phyloP scores from a whole-genome alignment of 1,140 invertebrate genomes.

The Apis mellifera region Amel_HAv3.1 CM009931.2:22306001-22306500 shows the following conservation, averaged over 20 bases:
- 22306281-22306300: constrained; percentile 35
- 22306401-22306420: constrained; percentile 59
- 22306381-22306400: constrained; percentile 53
- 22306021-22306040: background rate
- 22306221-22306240: background rate
- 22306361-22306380: constrained; percentile 60
- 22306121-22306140: background rate
- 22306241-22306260: constrained; percentile 16
- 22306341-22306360: constrained; percentile 41
- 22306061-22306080: background rate
- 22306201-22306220: background rate
- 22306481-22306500: constrained; percentile 35
- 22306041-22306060: background rate
- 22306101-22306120: background rate
- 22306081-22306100: background rate
- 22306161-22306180: constrained; percentile 4
- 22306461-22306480: constrained; percentile 2
- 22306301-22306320: constrained; percentile 54
- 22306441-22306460: constrained; percentile 36
- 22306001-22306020: background rate
- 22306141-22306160: background rate
- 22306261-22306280: constrained; percentile 41
- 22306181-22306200: background rate
- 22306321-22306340: constrained; percentile 55
- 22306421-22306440: constrained; percentile 8